Evolutionary conservation across 2,888 invertebrate genomes (phyloP).

Genomic region (Notodonta dromedarius): DNA sequence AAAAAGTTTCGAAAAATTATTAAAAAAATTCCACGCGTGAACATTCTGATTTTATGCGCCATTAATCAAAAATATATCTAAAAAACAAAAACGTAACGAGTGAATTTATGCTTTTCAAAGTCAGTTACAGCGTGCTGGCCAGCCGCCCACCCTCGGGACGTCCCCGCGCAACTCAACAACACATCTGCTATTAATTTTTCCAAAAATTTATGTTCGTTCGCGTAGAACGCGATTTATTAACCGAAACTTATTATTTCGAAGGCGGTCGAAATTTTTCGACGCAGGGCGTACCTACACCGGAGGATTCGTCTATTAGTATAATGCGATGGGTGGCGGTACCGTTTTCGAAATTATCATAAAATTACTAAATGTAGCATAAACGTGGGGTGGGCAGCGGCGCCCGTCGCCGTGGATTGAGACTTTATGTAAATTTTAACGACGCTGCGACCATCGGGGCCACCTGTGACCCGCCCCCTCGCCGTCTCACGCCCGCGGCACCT

Average conservation of each 20-base stretch:
- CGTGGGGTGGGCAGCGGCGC: conserved; percentile 79
- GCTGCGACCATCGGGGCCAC: conserved; percentile 83
- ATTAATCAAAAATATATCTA: conserved; percentile 78
- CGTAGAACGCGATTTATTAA: conserved; percentile 77
- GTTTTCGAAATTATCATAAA: conserved; percentile 84
- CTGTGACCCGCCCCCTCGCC: conserved; percentile 72
- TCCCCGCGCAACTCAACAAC: conserved; percentile 72
- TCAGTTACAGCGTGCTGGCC: conserved; percentile 58
- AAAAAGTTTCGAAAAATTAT: conserved; percentile 51
- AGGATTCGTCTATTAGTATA: conserved; percentile 83
- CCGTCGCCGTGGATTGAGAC: conserved; percentile 82
- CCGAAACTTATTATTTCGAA: conserved; percentile 78
- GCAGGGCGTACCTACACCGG: conserved; percentile 59
- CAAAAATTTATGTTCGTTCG: conserved; percentile 73
- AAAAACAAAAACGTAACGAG: conserved; percentile 70
- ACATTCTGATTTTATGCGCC: conserved; percentile 75
- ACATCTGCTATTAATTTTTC: conserved; percentile 82
- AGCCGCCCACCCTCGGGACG: conserved; percentile 57
- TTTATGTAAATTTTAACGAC: conserved; percentile 85
- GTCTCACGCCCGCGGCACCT: conserved; percentile 71
- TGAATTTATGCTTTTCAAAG: conserved; percentile 80
- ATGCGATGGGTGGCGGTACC: conserved; percentile 83
- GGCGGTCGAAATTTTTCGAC: conserved; percentile 71
- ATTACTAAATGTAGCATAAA: conserved; percentile 85
- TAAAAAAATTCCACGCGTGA: conserved; percentile 63